phyloP scores from a whole-genome alignment of 2,797 vertebrate species.

The Falco columbarius region DNA sequence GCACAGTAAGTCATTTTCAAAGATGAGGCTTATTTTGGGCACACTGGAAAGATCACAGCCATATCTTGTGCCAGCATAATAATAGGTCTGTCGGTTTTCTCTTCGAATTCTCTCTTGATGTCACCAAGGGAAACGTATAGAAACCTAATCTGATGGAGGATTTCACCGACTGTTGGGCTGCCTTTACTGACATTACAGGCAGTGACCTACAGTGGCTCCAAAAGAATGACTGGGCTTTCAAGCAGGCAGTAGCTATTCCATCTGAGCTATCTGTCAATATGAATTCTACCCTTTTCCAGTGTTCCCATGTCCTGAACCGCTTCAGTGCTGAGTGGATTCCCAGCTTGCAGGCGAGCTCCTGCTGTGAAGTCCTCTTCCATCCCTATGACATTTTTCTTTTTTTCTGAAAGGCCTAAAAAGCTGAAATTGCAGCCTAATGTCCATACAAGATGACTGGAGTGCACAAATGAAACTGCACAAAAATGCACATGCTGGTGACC shows the following conservation, averaged over 20 bases:
- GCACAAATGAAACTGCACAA: not conserved
- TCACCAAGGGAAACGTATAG: not conserved
- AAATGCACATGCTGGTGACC: not conserved
- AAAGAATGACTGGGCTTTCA: not conserved
- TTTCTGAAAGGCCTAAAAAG: not conserved
- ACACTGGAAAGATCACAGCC: not conserved
- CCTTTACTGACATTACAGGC: not conserved
- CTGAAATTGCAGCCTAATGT: not conserved
- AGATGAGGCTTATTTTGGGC: not conserved
- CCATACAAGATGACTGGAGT: not conserved
- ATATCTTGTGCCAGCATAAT: not conserved
- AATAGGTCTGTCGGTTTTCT: not conserved
- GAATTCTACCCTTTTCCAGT: not conserved
- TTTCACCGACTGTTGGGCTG: not conserved
- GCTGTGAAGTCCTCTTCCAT: not conserved
- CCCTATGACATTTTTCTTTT: not conserved
- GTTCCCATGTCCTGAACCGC: not conserved
- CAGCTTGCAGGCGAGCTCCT: not conserved
- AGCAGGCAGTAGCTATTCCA: not conserved
- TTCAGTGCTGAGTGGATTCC: not conserved
- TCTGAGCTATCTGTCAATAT: not conserved
- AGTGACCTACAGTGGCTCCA: not conserved
- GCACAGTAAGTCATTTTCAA: not conserved
- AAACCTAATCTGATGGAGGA: not conserved
- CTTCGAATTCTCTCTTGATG: not conserved